phyloP scores from a whole-genome alignment of 1,140 invertebrate species.

The Penaeus vannamei region DNA sequence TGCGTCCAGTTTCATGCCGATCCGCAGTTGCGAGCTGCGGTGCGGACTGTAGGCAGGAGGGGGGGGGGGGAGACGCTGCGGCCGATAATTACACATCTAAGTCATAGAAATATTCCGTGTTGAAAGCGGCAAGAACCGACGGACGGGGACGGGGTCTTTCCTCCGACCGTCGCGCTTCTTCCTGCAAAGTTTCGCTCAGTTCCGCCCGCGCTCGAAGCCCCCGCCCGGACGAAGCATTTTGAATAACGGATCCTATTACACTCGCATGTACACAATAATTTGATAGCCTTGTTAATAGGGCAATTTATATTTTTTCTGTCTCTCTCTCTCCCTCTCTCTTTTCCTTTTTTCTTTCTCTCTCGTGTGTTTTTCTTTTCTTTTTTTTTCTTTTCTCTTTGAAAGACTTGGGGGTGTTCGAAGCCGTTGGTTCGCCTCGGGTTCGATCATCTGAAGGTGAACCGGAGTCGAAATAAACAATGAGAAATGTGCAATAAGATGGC shows the following conservation, averaged over 20 bases:
- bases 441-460: no score
- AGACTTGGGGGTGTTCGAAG: no score
- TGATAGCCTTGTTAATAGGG: conserved; percentile 45
- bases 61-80: not conserved
- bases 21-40: no score
- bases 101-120: conserved; percentile 37
- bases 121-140: conserved; percentile 13
- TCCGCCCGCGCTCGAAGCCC: not conserved
- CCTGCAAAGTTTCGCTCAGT: not conserved
- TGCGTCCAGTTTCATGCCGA: no score
- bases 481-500: no score
- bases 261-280: conserved; percentile 21
- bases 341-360: not conserved
- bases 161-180: not conserved
- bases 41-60: not conserved
- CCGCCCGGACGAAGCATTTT: not conserved
- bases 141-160: not conserved
- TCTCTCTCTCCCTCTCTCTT: conserved; percentile 4
- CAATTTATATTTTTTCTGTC: conserved; percentile 37
- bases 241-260: not conserved
- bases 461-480: no score
- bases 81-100: conserved; percentile 18
- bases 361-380: not conserved
- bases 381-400: not conserved
- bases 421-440: no score